phyloP scores from a whole-genome alignment of 2,888 invertebrate species.

The Bunonema sp. region DNA sequence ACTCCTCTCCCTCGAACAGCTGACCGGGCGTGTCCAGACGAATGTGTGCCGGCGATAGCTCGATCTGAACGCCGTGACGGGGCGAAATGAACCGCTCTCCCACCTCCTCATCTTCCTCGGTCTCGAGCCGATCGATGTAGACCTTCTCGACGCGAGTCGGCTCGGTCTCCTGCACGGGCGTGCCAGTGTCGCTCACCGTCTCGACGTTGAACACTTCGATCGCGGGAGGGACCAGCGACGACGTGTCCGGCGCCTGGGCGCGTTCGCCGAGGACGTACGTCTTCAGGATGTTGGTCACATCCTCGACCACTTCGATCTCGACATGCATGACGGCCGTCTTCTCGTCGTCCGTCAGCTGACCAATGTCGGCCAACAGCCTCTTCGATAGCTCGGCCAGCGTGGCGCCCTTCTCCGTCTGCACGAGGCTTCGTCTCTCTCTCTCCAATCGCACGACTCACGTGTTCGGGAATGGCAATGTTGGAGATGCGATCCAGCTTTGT shows the following conservation, averaged over 20 bases:
- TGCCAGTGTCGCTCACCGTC: not conserved
- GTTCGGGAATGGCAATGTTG: no score
- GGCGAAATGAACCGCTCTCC: no score
- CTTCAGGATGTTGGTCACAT: constrained; percentile 40
- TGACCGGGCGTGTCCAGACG: constrained; percentile 26
- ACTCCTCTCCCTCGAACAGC: constrained; percentile 24
- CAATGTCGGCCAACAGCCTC: constrained; percentile 13
- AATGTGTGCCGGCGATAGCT: constrained; percentile 20
- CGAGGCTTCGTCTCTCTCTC: constrained; percentile 10
- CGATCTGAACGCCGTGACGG: no score
- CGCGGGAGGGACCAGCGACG: no score
- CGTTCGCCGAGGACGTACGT: constrained; percentile 38
- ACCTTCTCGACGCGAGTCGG: constrained; percentile 15
- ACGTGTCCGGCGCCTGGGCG: no score
- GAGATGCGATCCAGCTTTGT: constrained; percentile 35
- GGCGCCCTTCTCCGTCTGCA: constrained; percentile 7
- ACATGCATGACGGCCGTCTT: constrained; percentile 34
- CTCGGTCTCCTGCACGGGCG: constrained; percentile 16
- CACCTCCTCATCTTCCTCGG: constrained; percentile 16
- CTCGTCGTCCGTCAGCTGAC: constrained; percentile 16
- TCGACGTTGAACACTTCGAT: constrained; percentile 5
- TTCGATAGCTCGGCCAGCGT: constrained; percentile 2
- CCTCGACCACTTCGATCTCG: constrained; percentile 32
- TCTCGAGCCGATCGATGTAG: constrained; percentile 31
- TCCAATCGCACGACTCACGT: no score